phyloP scores from a whole-genome alignment of 2,113 vertebrate species.

The Alces alces region DNA sequence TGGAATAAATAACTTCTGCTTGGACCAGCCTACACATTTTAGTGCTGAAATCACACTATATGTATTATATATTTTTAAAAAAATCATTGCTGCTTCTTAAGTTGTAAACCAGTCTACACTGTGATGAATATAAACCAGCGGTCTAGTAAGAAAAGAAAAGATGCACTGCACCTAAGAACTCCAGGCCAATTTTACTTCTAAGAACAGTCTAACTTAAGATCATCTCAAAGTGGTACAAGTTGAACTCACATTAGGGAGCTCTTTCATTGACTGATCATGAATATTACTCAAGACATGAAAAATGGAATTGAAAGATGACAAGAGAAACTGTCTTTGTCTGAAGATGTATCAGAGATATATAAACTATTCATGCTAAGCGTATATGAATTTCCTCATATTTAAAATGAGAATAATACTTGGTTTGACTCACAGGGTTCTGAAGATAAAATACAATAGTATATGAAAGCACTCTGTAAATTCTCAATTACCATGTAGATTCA shows the following conservation, averaged over 20 bases:
- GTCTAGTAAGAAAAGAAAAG: not conserved
- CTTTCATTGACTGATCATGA: not conserved
- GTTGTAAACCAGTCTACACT: not conserved
- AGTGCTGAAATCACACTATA: not conserved
- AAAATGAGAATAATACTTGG: slow-evolving; percentile 23
- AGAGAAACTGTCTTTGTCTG: not conserved
- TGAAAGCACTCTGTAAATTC: not conserved
- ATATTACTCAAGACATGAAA: not conserved
- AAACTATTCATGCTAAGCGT: not conserved
- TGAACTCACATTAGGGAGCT: not conserved
- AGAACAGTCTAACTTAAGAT: not conserved
- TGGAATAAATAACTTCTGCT: not conserved
- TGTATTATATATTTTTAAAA: not conserved
- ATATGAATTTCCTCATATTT: slow-evolving; percentile 6
- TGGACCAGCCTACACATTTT: not conserved
- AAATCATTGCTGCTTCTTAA: not conserved
- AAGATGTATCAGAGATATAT: not conserved
- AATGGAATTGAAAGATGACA: not conserved
- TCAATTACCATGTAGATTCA: not conserved
- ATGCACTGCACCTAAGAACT: not conserved
- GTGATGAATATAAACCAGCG: not conserved
- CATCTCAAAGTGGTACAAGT: not conserved
- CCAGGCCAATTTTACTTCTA: not conserved
- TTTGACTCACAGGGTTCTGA: not conserved
- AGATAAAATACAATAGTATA: not conserved